Evolutionary conservation across 2,113 vertebrate species (phyloP), one percentile per base, ranked within the genome.

Genomic region (Climacteris rufus): DNA sequence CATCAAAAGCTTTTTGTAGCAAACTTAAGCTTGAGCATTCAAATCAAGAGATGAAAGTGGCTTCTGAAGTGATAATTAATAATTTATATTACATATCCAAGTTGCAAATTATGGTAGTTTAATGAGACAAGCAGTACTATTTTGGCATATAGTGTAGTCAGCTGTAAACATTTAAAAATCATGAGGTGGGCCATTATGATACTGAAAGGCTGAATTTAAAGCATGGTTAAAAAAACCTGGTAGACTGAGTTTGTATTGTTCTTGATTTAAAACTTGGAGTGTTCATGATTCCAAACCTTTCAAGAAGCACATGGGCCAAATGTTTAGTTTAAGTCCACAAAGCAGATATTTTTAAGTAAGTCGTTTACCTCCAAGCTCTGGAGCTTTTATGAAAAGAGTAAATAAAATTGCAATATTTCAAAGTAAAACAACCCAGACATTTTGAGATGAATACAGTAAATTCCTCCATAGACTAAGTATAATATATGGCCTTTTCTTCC

Each of bases 61-160:
- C 42, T 93, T 95, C 49, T 75, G 68, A 93, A 88, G 50, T 52
- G 27, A 19, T 74, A 52, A 74, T 91, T 82, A 86, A 70, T 96
- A 78, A 91, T 84, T 94, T 70, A 90, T 59, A 21, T 59, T 66
- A 57, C 85, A 53, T 44, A 81, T 90, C 35, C 30, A 84, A 78
- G 52, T 80, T 84, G 49, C 15, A 82, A 75, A 87, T 89, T 65
- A 75, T n/a, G 8, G 16, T 57, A 78, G 19, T 68, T 86, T 83
- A 92, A 64, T 71, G 65, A 92, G 72, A 91, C 20, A 71, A 78
- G 11, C 39, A 28, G 30, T 92, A 35, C 27, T 77, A 27, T 66
- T 92, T 92, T 75, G 27, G 71, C 79, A 25, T 11, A 22, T 52
- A 84, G 24, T n/a, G 22, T 57, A 75, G 50, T 75, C 39, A 71